phyloP scores from a whole-genome alignment of 2,113 vertebrate species.

The Hylia prasina region DNA sequence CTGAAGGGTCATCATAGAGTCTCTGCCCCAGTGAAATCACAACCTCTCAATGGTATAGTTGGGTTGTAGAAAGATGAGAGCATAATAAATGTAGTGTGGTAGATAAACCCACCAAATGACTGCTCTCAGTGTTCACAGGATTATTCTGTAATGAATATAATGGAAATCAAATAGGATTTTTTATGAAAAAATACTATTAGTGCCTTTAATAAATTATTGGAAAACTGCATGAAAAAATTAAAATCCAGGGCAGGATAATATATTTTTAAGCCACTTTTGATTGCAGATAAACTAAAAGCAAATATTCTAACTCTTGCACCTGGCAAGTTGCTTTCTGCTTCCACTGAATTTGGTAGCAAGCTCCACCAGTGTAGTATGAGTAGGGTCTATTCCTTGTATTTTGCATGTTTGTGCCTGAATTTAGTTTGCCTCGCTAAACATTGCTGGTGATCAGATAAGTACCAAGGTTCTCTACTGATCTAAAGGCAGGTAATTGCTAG shows the following conservation, averaged over 20 bases:
- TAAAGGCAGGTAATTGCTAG: not conserved
- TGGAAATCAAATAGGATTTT: not conserved
- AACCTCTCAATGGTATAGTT: not conserved
- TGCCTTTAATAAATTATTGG: conserved; percentile 12
- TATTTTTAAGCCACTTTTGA: not conserved
- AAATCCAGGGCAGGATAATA: not conserved
- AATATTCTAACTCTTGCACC: not conserved
- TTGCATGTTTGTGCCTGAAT: not conserved
- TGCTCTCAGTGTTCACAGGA: not conserved
- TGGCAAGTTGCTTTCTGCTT: not conserved
- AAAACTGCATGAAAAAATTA: conserved; percentile 1
- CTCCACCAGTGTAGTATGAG: not conserved
- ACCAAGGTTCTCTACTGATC: not conserved
- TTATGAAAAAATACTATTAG: not conserved
- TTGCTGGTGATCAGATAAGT: not conserved
- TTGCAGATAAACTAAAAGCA: conserved; percentile 6
- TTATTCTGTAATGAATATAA: not conserved
- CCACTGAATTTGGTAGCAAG: not conserved
- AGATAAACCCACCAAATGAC: not conserved
- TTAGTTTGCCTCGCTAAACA: not conserved
- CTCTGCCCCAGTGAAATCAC: not conserved
- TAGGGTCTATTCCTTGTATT: not conserved
- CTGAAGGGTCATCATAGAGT: not conserved
- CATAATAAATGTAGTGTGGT: not conserved
- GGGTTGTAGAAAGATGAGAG: not conserved